phyloP scores from a whole-genome alignment of 1,140 invertebrate genomes.

The Gerris buenoi region DNA sequence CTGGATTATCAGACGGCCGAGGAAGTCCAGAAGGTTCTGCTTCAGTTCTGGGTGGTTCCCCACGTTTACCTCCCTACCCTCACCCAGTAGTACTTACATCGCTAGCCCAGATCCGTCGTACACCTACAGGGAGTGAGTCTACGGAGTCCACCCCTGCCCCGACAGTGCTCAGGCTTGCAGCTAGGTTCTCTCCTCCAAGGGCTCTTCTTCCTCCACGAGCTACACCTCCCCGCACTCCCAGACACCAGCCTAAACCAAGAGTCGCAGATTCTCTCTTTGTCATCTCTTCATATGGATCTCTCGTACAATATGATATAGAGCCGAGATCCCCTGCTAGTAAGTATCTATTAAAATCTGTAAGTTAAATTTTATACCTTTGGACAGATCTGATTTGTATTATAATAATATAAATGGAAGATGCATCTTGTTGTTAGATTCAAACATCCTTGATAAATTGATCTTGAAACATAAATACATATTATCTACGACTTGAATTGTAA shows the following conservation, averaged over 20 bases:
- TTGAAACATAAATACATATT: too few species aligned
- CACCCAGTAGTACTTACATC: constrained; percentile 62
- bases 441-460: too few species aligned
- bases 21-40: constrained; percentile 49
- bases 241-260: background rate
- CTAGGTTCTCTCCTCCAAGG: constrained; percentile 57
- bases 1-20: constrained; percentile 65
- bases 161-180: constrained; percentile 35
- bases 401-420: too few species aligned
- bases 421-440: too few species aligned
- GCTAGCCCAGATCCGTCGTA: constrained; percentile 59
- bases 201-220: constrained; percentile 45
- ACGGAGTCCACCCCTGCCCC: background rate
- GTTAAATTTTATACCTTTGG: too few species aligned
- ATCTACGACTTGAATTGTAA: too few species aligned
- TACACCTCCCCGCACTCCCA: background rate
- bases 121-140: background rate
- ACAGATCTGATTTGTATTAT: too few species aligned
- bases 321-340: constrained; percentile 52
- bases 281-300: constrained; percentile 69
- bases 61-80: constrained; percentile 74
- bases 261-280: constrained; percentile 69
- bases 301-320: constrained; percentile 83
- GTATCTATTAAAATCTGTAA: too few species aligned
- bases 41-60: constrained; percentile 42